Evolutionary conservation across 2,888 invertebrate species (phyloP), one percentile per base, ranked within the genome.

Genomic region (Chrysodeixis includens): DNA sequence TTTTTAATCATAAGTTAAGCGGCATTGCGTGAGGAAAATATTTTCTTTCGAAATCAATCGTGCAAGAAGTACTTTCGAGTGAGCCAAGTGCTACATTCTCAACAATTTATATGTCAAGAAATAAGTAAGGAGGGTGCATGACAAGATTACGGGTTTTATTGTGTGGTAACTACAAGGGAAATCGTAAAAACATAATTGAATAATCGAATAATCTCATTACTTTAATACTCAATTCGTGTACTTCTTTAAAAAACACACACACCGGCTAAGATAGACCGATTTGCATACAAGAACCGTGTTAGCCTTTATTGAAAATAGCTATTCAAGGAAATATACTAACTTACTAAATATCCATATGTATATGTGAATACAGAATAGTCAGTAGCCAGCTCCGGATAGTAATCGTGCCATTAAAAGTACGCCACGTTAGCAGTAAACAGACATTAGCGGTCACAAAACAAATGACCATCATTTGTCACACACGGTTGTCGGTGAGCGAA

Each of bases 401-500:
- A 81, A 82, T 74, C 73, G 71, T 76, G 70, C 74, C 68, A 82
- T 86, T 86, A 85, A 40, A 52, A 46, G 56, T 56, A 55, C 73
- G 30, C 66, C 66, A 75, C 77, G 78, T 77, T 71, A 73, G 73
- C 73, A 71, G 69, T 79, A 74, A 72, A 68, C 69, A 71, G 73
- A 78, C 78, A 82, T 85, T 82, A 86, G 81, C 79, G 79, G 83
- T 70, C 79, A 82, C 83, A 80, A 84, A 86, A 83, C 85, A 87
- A 88, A 91, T 90, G 80, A 71, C 82, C 78, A 78, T 83, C 84
- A 86, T 90, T 87, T 88, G 86, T 89, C 83, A 87, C 83, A 85
- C 82, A 78, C 74, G 84, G 83, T 81, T 76, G 76, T 81, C 73
- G 79, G 82, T 80, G 74, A 81, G 77, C 79, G 75, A 84, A 84